Evolutionary conservation across 2,113 vertebrate species (phyloP), one percentile per base, ranked within the genome.

Genomic region (Mus pahari): DNA sequence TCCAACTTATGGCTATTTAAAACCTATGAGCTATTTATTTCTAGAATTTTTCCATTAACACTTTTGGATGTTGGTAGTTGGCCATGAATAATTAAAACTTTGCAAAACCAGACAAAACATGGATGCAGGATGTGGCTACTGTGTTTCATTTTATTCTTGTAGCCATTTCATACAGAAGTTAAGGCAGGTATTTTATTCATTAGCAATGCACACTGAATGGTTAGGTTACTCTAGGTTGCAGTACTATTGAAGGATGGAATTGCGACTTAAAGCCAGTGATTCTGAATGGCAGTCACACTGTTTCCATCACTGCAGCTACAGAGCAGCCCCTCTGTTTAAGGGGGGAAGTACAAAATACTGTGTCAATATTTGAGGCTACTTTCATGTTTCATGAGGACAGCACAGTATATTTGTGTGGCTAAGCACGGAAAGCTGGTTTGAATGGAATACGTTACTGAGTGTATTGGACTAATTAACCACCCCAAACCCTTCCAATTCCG

Each of bases 401-500:
- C 20, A 9, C 42, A 36, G 22, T 79, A 33, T 58, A 5, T 39
- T 70, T 13, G 1, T 92, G 70, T 70, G 64, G 74, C 39, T 88
- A 60, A 90, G 24, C 58, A 24, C 31, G 14, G 26, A 92, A 79
- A 71, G 11, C 36, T 33, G 31, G 60, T 90, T 90, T 86, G 78
- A 81, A 20, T 68, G 62, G 42, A 77, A 48, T 86, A 48, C 48
- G 11, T 95, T 81, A 45, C 62, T 92, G 24, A 28, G 39, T 12
- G 16, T 33, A 60, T 48, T 58, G 84, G 45, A 83, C 53, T 96
- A 73, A 92, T 86, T 94, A 89, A 48, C 79, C 58, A 92, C 79
- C 55, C 60, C 39, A 92, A 92, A 93, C 60, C 60, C 22, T 79
- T 55, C 74, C 50, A 75, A 36, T 10, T 87, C 62, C 90, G 74